A percentile compares a stretch with the other conserved stretches of the same genome.
phyloP scores from a whole-genome alignment of 92 coral and sea anemone genomes.

The Blastomussa wellsi region DNA sequence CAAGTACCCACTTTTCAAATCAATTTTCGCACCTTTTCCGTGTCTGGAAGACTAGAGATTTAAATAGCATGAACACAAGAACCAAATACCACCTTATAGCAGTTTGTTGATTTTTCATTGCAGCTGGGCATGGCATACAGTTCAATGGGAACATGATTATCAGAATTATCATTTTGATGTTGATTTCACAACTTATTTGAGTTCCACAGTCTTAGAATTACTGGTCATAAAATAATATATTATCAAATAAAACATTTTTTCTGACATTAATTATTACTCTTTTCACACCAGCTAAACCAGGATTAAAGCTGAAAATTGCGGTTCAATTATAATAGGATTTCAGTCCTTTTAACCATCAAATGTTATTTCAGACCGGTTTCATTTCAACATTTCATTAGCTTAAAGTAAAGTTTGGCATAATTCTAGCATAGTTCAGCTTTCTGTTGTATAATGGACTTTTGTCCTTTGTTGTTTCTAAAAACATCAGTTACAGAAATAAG shows the following conservation, averaged over 20 bases:
- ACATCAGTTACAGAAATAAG: background rate
- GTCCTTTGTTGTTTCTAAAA: background rate
- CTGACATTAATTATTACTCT: background rate
- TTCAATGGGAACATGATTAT: background rate
- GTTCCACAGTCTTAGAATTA: background rate
- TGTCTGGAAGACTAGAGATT: background rate
- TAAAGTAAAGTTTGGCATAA: background rate
- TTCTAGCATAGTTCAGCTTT: background rate
- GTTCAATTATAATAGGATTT: too few relatives aligned
- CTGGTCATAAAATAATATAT: background rate
- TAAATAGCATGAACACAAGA: background rate
- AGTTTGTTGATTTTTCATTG: conserved; percentile 7
- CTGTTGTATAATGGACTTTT: background rate
- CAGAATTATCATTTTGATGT: background rate
- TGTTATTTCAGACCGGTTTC: background rate
- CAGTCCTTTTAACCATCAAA: too few relatives aligned
- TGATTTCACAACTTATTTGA: background rate
- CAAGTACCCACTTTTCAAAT: background rate
- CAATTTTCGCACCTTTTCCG: background rate
- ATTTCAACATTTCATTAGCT: background rate
- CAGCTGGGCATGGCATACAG: background rate
- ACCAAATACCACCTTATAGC: background rate
- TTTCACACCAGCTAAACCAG: background rate
- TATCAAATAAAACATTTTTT: background rate
- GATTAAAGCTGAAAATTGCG: background rate